Base-by-base conservation (phyloP, 1,140 invertebrate genomes). In the Drosophila kohkoa region DNA sequence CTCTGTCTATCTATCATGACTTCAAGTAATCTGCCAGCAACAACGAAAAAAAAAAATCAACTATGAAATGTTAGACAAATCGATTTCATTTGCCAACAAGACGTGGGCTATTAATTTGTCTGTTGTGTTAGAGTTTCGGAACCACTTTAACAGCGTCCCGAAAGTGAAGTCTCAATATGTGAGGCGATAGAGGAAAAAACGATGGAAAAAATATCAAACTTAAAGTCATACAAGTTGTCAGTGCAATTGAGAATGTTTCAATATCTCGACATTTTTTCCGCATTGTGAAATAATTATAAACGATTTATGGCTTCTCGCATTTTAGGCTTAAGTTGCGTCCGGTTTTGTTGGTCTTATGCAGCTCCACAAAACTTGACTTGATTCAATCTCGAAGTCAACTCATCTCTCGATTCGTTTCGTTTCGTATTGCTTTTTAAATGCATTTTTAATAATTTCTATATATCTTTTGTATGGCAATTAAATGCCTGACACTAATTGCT, bases 401-500 rank as follows among this genome's bases (percentile, higher is more conserved):
- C 38, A n/a, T n/a, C 4, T 46, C 57, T 59, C 25, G 41, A 25
- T 41, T 45, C 20, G 20, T 10, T n/a, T 16, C 13, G 51, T n/a
- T 10, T 64, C 8, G 15, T 49, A 13, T 71, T 43, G 54, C 57
- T 65, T 58, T 79, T 70, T 49, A 62, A 59, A 77, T 79, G 74
- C 74, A 64, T 66, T 81, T 77, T 65, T 69, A 16, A 82, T 88
- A 77, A 78, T 83, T 74, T 83, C 60, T 67, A 67, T 43, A 58
- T 52, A 48, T 72, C 55, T 66, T 78, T 81, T 88, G 74, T 81
- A 68, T 75, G 72, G 76, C 51, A 55, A 75, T 82, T 82, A 65
- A 82, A 77, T 77, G 86, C 59, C 73, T 71, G 83, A 88, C 77
- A 77, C 64, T 87, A 88, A 88, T 88, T 88, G 85, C 77, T 78